Evolutionary conservation across 2,888 invertebrate genomes (phyloP).

Genomic region (Oxyscelio sp.): DNA sequence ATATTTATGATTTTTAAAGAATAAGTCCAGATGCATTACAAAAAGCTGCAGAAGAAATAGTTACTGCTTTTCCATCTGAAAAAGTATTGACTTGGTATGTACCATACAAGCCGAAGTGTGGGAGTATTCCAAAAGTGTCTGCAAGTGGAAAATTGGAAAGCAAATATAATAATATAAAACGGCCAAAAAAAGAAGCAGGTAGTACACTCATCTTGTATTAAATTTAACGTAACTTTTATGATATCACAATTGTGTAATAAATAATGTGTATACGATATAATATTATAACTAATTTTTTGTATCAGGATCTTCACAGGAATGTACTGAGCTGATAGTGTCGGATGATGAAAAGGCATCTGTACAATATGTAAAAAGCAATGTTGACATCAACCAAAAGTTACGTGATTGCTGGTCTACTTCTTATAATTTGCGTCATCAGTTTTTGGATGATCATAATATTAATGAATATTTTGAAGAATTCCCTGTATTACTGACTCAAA

Average conservation of each 20-base stretch:
- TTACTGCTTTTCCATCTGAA: conserved; percentile 7
- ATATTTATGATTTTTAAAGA: conserved; percentile 2
- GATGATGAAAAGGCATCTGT: background rate
- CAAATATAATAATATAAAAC: conserved; percentile 20
- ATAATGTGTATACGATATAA: no score
- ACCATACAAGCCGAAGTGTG: conserved; percentile 38
- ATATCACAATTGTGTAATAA: no score
- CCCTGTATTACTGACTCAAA: background rate
- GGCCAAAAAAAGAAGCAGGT: background rate
- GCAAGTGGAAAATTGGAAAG: conserved; percentile 37
- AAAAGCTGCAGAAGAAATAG: conserved; percentile 38
- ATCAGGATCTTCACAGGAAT: background rate
- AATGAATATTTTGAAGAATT: conserved; percentile 4
- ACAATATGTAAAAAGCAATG: background rate
- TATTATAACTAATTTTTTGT: background rate
- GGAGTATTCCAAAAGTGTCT: conserved; percentile 26
- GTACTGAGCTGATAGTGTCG: background rate
- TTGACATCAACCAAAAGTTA: background rate
- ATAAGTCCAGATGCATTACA: background rate
- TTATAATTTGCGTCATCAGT: background rate
- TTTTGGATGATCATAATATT: background rate
- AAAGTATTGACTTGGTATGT: conserved; percentile 31
- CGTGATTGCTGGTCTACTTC: background rate
- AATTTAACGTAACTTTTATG: no score
- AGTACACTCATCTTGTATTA: background rate